phyloP scores from a whole-genome alignment of 1,140 invertebrate species.

The Lerema accius region DNA sequence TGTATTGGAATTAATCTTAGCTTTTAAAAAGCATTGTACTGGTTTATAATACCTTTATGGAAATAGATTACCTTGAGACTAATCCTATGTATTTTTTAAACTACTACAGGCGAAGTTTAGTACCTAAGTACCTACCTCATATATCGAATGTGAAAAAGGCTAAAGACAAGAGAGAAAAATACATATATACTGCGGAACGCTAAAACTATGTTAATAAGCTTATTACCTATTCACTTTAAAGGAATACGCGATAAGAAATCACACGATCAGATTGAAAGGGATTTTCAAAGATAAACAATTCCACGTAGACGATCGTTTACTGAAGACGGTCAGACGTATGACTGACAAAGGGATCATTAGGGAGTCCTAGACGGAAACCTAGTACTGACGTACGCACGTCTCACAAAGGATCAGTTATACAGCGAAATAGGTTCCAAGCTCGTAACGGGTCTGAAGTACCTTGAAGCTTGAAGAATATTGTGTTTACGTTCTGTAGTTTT shows the following conservation, averaged over 20 bases:
- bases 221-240: too few relatives aligned
- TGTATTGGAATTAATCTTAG: too few relatives aligned
- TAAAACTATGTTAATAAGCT: too few relatives aligned
- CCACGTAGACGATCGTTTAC: neutral
- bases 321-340: constrained; percentile 13
- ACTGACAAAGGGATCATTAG: constrained; percentile 33
- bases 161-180: too few relatives aligned
- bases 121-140: too few relatives aligned
- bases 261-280: neutral
- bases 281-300: neutral
- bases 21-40: neutral
- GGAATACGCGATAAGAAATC: neutral
- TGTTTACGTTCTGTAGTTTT: too few relatives aligned
- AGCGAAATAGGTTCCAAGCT: neutral
- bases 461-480: neutral
- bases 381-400: constrained; percentile 17
- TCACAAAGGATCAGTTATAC: constrained; percentile 2
- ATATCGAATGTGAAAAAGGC: too few relatives aligned
- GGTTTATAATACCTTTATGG: too few relatives aligned
- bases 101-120: too few relatives aligned
- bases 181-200: too few relatives aligned
- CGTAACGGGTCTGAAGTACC: neutral
- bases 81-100: too few relatives aligned
- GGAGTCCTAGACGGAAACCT: neutral
- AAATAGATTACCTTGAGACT: too few relatives aligned